Percentiles rank a stretch among this genome's conserved stretches.
Evolutionary conservation across 92 coral and sea anemone genomes (phyloP).

Genomic region (Siderastrea siderea): DNA sequence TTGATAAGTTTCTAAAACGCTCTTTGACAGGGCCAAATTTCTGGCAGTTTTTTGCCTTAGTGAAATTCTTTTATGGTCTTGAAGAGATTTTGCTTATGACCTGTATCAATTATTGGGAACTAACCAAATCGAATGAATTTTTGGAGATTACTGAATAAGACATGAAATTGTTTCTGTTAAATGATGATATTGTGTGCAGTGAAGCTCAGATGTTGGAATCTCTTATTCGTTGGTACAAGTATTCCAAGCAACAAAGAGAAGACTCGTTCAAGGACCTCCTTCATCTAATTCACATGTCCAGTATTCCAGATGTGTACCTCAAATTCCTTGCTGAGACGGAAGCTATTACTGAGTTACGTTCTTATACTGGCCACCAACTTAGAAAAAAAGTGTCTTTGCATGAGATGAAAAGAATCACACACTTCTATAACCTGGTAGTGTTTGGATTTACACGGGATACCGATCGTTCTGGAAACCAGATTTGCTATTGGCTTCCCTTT

Average conservation of each 20-base stretch:
- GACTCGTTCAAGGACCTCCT: conserved; percentile 51
- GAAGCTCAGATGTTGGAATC: conserved; percentile 70
- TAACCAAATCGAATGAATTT: conserved; percentile 49
- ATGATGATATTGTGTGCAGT: conserved; percentile 73
- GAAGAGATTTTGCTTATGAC: conserved; percentile 47
- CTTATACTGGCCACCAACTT: conserved; percentile 48
- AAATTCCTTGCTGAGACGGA: conserved; percentile 46
- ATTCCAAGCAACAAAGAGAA: conserved; percentile 46
- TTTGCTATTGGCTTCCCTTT: conserved; percentile 74
- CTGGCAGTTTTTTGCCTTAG: conserved; percentile 57
- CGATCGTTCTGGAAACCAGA: not conserved
- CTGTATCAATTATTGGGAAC: conserved; percentile 52
- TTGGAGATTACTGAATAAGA: conserved; percentile 63
- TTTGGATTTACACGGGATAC: conserved; percentile 37
- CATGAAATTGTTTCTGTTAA: conserved; percentile 53
- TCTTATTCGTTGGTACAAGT: conserved; percentile 69
- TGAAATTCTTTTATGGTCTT: conserved; percentile 56
- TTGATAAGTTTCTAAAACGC: conserved; percentile 55
- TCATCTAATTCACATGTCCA: conserved; percentile 57
- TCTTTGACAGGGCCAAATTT: conserved; percentile 50
- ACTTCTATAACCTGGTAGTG: conserved; percentile 62
- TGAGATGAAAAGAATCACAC: conserved; percentile 32
- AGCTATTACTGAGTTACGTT: conserved; percentile 45
- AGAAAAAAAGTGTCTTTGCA: conserved; percentile 51
- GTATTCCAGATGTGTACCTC: conserved; percentile 64